Base-by-base conservation (phyloP, 2,888 invertebrate genomes). In the Tetranychus truncatus region DNA sequence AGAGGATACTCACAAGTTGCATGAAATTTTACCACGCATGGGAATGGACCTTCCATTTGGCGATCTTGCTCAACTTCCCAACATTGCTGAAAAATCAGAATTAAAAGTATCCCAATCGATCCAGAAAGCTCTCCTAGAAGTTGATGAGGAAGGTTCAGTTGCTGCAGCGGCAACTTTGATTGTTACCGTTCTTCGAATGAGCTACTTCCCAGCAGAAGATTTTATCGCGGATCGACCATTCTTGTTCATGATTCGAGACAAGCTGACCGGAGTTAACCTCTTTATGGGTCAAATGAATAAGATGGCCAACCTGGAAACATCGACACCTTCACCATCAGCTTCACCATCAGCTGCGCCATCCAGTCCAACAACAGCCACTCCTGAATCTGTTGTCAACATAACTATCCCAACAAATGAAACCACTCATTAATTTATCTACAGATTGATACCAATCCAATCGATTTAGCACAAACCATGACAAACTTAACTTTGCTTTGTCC, bases 71-170 rank as follows among this genome's bases (percentile, higher is more conserved):
- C 44, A 72, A 9, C 34, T 72, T 20, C 15, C 34, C 6, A 45
- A n/a, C 20, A 72, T 72, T 8, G 7, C 44, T 46, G 69, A 20
- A 55, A 55, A 55, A 55, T 69, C 69, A 2, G 69, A 24, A 18
- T 20, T 69, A 24, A 18, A 18, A 9, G 69, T 69, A 69, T 72
- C 72, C 9, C n/a, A 72, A 44, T 45, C 46, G 34, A 44, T 45
- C 5, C 72, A 72, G 8, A 34, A 72, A 9, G 72, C 72, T 34
- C 9, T 72, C 8, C 15, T 72, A 11, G 46, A 45, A 45, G 45
- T 72, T 18, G 44, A 72, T 72, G 72, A 72, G 44, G 18, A 44
- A 44, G 72, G 72, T 34, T 34, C 72, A 34, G 72, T 45, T 5
- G 72, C 72, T 7, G 45, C 72, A 24, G 72, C 72, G 1, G 72